Conservation (phyloP, 2,888 invertebrate genomes). For the Vesta saturnalis region DNA sequence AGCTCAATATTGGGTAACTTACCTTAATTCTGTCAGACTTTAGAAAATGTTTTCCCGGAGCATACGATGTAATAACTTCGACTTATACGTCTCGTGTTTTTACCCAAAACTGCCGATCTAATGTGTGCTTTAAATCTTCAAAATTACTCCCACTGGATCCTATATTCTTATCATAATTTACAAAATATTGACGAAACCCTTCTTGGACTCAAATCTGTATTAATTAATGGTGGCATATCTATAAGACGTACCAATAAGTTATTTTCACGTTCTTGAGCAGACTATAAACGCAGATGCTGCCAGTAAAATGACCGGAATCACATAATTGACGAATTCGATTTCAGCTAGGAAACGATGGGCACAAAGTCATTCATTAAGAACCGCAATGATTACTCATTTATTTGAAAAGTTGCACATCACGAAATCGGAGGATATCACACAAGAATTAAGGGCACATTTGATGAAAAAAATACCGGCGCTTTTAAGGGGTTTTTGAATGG, state of each 20-base stretch:
- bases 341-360: neutral
- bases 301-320: neutral
- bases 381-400: neutral
- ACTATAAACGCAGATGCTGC: neutral
- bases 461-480: neutral
- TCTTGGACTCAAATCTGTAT: neutral
- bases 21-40: slow-evolving; percentile 26
- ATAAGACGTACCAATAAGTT: neutral
- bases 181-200: slow-evolving; percentile 21
- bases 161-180: slow-evolving; percentile 49
- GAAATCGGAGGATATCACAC: neutral
- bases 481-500: neutral
- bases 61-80: slow-evolving; percentile 34
- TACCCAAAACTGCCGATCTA: slow-evolving; percentile 50
- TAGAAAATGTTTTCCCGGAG: slow-evolving; percentile 34
- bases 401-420: neutral
- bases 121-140: slow-evolving; percentile 54
- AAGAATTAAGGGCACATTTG: neutral
- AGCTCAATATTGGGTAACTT: slow-evolving; percentile 19
- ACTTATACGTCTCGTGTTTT: slow-evolving; percentile 42
- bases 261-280: neutral
- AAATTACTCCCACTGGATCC: slow-evolving; percentile 54
- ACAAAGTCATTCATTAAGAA: neutral
- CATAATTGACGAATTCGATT: neutral
- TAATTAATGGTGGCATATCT: neutral